Percentiles rank a stretch among this genome's conserved stretches.
phyloP scores from a whole-genome alignment of 2,888 invertebrate genomes.

The Hypomecis atomaria region DNA sequence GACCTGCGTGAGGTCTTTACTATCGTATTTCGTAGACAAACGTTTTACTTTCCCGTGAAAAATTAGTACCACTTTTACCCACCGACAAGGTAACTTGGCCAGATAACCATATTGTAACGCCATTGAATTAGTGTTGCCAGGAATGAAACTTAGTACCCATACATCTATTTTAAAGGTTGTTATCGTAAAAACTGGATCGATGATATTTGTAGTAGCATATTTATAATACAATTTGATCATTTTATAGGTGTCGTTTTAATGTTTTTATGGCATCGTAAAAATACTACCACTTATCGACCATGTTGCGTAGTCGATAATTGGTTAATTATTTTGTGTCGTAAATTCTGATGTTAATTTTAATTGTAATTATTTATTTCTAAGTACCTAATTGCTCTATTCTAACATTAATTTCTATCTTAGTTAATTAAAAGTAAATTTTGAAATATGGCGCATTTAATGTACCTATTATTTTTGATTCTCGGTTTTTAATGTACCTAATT shows the following conservation, averaged over 20 bases:
- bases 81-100: no score
- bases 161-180: slow-evolving; percentile 37
- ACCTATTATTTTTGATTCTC: no score
- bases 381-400: no score
- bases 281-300: neutral
- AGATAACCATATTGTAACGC: slow-evolving; percentile 44
- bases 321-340: neutral
- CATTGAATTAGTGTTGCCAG: slow-evolving; percentile 51
- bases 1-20: neutral
- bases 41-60: neutral
- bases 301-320: neutral
- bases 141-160: slow-evolving; percentile 50
- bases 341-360: no score
- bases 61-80: no score
- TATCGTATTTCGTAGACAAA: neutral
- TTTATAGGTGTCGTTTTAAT: slow-evolving; percentile 23
- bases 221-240: slow-evolving; percentile 29
- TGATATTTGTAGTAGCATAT: slow-evolving; percentile 29
- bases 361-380: no score
- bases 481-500: no score
- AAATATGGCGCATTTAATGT: no score
- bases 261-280: slow-evolving; percentile 15
- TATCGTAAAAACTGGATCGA: slow-evolving; percentile 40
- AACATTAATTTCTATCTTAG: no score
- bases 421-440: no score